Evolutionary conservation across 1,140 invertebrate species (phyloP), one percentile per base, ranked within the genome.

Genomic region (Drosophila setifemur): DNA sequence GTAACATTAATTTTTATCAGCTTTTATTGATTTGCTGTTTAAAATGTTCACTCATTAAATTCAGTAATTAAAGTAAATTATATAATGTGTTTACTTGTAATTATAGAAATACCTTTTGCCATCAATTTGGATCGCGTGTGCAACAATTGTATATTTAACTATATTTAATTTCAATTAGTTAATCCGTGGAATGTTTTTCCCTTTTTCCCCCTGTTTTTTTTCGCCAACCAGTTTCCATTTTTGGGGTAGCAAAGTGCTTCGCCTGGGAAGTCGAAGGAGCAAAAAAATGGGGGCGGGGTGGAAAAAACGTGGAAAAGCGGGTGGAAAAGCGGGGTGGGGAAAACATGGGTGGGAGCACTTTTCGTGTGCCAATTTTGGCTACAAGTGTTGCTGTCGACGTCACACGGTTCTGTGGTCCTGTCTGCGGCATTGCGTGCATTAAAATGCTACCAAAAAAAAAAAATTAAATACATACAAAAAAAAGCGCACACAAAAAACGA

Each of bases 351-450:
- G 12, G n/a, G 48, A 31, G 47, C 19, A 19, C 12, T 40, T 50
- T 50, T 50, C 19, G 26, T 50, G 48, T 33, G 43, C 40, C 53
- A 50, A 53, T 50, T 50, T 52, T 39, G 29, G 21, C 16, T 49
- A 31, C 52, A 31, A 31, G 43, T 53, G 11, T 39, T 54, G n/a
- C 18, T 21, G 18, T 14, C 33, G 33, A n/a, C n/a, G n/a, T n/a
- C n/a, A n/a, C 33, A 35, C 31, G 31, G 31, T 14, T 37, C 12
- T 37, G 57, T 14, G 35, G 55, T 60, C 57, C 14, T 57, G 57
- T 60, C 57, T 57, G 35, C 35, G 37, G 18, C 26, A 23, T 55
- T 60, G 55, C 49, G 50, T 55, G 50, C 57, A 60, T 57, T 58
- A 31, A 58, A 60, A 57, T 12, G 25, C n/a, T 55, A 6, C 2